A percentile compares a stretch with the other conserved stretches of the same genome.
Evolutionary conservation across 2,113 vertebrate species (phyloP).

Genomic region (Athene noctua): DNA sequence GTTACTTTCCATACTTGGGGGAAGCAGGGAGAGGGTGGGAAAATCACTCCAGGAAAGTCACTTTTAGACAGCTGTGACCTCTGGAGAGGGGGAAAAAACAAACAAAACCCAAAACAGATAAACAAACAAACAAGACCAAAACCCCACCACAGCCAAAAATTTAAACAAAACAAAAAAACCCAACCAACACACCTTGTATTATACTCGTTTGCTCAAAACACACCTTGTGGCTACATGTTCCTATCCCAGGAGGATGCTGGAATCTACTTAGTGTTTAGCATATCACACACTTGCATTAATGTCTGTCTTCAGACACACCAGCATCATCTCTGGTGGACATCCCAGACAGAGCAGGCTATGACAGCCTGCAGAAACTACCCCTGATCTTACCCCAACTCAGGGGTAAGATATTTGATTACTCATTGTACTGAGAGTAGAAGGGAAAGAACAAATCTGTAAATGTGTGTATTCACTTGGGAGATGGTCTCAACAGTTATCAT

Average conservation of each 20-base stretch:
- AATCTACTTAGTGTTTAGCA: not conserved
- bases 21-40: not conserved
- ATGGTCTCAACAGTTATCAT: not conserved
- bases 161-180: fast-evolving
- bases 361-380: not conserved
- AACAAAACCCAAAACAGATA: not conserved
- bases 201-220: not conserved
- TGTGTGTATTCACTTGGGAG: not conserved
- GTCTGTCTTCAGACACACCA: not conserved
- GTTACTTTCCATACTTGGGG: not conserved
- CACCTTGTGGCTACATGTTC: not conserved
- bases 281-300: not conserved
- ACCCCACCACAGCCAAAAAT: not conserved
- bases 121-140: not conserved
- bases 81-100: fast-evolving
- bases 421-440: not conserved
- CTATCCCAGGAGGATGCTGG: not conserved
- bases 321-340: not conserved
- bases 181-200: not conserved
- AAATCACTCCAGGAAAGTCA: not conserved
- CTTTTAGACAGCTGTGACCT: not conserved
- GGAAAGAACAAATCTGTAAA: not conserved
- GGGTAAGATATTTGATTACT: not conserved
- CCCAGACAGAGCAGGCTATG: not conserved
- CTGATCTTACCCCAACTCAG: not conserved